These are phyloP conservation scores for Callionymus lyra DNA, from an alignment of 2,113 vertebrate genomes.

Conservation along the genomic window DNA sequence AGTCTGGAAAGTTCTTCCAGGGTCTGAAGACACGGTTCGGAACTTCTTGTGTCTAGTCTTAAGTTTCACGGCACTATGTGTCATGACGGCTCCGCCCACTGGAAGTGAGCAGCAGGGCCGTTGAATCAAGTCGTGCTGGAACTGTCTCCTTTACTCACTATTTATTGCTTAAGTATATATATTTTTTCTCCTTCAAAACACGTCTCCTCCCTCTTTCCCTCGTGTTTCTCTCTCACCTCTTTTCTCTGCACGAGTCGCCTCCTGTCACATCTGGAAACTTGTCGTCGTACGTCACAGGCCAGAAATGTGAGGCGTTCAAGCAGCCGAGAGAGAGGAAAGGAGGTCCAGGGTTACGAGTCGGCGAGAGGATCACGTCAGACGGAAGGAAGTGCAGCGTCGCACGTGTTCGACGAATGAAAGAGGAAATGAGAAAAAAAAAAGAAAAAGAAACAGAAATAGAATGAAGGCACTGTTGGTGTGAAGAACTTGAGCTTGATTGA, in stretches of 20 bases:
- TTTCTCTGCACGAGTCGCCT: conserved; percentile 5
- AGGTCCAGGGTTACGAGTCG: conserved; percentile 3
- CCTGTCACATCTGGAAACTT: conserved; percentile 32
- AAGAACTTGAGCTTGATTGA: not conserved
- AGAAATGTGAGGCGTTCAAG: conserved; percentile 27
- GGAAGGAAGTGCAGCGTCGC: conserved; percentile 50
- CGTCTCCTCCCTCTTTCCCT: not conserved
- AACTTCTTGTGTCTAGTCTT: no score
- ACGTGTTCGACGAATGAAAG: conserved; percentile 23
- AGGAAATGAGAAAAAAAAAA: conserved; percentile 26
- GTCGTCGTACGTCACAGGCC: conserved; percentile 9
- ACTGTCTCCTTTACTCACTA: no score
- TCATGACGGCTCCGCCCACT: no score
- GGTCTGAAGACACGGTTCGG: no score
- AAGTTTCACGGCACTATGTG: no score
- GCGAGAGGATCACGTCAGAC: conserved; percentile 38
- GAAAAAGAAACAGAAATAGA: conserved; percentile 6
- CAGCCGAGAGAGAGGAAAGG: conserved; percentile 18
- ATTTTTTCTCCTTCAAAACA: no score
- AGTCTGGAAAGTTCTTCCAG: no score
- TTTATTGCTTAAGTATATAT: no score
- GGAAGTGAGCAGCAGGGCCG: no score
- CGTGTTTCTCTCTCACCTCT: conserved; percentile 10
- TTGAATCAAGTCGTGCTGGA: no score
- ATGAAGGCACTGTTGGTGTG: not conserved